A percentile compares a stretch with the other conserved stretches of the same genome.
Conservation (phyloP, 2,888 invertebrate species). For the Lithophane ornitopus region DNA sequence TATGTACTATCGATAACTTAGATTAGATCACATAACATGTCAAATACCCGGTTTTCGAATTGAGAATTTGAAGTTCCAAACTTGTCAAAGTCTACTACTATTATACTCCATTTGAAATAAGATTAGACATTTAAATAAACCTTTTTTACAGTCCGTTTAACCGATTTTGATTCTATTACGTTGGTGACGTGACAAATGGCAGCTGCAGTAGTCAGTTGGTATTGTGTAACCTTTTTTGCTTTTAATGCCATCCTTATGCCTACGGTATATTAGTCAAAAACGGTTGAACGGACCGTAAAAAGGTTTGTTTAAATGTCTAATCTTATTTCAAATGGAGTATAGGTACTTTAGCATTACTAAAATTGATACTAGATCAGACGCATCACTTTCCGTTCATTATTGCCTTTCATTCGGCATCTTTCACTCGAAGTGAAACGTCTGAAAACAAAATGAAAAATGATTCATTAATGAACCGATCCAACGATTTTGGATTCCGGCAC, state of each 20-base stretch:
- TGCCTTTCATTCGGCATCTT: not conserved
- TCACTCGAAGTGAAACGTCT: not conserved
- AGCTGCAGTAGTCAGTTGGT: too few species aligned
- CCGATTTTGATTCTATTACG: too few species aligned
- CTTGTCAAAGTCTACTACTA: not conserved
- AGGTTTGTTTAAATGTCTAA: too few species aligned
- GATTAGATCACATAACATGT: slow-evolving; percentile 66
- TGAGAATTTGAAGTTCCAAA: not conserved
- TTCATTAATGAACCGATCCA: not conserved
- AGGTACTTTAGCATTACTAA: not conserved
- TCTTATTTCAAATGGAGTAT: too few species aligned
- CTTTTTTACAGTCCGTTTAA: too few species aligned
- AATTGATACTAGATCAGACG: not conserved
- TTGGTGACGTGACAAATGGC: too few species aligned
- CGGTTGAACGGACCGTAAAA: too few species aligned
- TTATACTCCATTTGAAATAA: too few species aligned
- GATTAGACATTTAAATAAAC: too few species aligned
- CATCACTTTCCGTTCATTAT: not conserved
- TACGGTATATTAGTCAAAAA: too few species aligned
- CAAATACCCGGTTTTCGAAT: not conserved
- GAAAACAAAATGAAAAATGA: not conserved
- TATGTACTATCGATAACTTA: slow-evolving; percentile 70
- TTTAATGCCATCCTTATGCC: too few species aligned
- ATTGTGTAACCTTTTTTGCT: too few species aligned
- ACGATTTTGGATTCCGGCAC: not conserved